Base-by-base conservation (phyloP, 2,113 vertebrate species). In the Grallaria varia region DNA sequence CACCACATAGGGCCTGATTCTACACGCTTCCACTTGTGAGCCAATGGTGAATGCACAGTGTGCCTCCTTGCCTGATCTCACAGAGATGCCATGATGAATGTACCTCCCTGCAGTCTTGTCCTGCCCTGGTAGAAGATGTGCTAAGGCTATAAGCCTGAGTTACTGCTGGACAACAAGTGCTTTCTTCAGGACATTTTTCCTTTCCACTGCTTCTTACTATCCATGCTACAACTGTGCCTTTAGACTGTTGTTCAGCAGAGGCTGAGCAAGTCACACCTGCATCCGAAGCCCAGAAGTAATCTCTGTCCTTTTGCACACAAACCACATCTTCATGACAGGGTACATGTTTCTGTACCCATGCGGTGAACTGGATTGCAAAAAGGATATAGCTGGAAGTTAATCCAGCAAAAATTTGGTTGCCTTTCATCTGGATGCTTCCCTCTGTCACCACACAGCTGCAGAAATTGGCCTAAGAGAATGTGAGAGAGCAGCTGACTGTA, bases 391-490 rank as follows among this genome's bases (percentile, higher is more conserved):
- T 44, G 56, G 63, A 90, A 91, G 80, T 60, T 79, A 90, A 83
- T 93, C 63, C 59, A 83, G 90, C 37, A 91, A 72, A 97, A 89
- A 60, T 75, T 10, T 37, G 30, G 33, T 89, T 86, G 68, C 52
- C 40, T 87, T 92, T 90, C 91, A 88, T 39, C 84, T 89, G 86
- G 39, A 56, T 52, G 47, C 42, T 91, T 75, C 81, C 55, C 47
- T 84, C 56, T 9, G 8, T 95, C 11, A 10, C 69, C 49, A 66
- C 83, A 64, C 73, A 95, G 89, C 93, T 95, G 94, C 89, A 84
- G 91, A 93, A 44, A 60, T 59, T 81, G 53, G 52, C 79, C 73
- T 83, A 72, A 93, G 64, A 81, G 35, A 77, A 85, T 44, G 56
- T 3, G 1, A 77, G 74, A 67, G 44, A 67, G 63, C 71, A 91